Base-by-base conservation (phyloP, 2,888 invertebrate genomes). In the Eupithecia dodoneata region DNA sequence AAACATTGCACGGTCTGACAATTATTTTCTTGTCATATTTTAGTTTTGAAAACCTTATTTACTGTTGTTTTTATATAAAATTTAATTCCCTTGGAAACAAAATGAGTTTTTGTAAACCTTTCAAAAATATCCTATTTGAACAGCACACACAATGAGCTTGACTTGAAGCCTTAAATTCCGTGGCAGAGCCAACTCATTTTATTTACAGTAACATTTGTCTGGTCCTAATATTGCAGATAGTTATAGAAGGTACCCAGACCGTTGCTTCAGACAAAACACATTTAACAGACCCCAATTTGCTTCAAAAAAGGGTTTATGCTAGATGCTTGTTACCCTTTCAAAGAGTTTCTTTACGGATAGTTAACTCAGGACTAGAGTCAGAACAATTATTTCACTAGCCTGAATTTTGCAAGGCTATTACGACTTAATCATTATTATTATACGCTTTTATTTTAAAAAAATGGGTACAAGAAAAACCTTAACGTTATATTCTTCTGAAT, bases 281-380 rank as follows among this genome's bases (percentile, higher is more conserved):
- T 30, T 30, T 63, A 30, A 30, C 63, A 4, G 30, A 63, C 30
- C 63, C 63, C 67, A 45, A 69, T 69, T 69, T 69, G 4, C 44
- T 4, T 44, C n/a, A 44, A 67, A 67, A 66, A 42, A 67, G 44
- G 67, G 44, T 44, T 44, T 67, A 7, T 69, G n/a, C n/a, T 69
- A 42, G 44, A 45, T n/a, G 44, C 15, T 44, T 45, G 67, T 44
- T 44, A 69, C 9, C 67, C n/a, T 45, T 69, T 69, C 15, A 67
- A 67, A 67, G n/a, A 45, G 45, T 69, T 13, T 69, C 44, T 67
- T 69, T 69, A 69, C 45, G 67, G 67, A 18, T 69, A 69, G 67
- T 69, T 69, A 69, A 69, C n/a, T n/a, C n/a, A n/a, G 45, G n/a
- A 30, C 45, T 69, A 18, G n/a, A 10, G 18, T 18, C 9, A 10